phyloP scores from a whole-genome alignment of 2,113 vertebrate species.

The Lophius piscatorius region DNA sequence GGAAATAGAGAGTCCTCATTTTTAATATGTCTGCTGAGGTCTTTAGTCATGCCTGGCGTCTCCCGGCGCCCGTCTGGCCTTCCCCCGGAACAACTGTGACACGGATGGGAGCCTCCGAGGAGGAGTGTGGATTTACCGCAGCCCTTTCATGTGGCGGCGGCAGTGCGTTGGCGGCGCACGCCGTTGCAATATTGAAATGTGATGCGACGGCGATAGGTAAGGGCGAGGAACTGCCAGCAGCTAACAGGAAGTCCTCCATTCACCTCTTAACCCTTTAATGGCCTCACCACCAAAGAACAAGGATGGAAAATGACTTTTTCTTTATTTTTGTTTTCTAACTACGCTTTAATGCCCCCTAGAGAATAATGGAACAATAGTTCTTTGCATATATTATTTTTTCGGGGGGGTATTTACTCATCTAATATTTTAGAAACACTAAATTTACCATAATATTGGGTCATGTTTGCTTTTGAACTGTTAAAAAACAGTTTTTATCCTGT shows the following conservation, averaged over 20 bases:
- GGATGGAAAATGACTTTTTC: no score
- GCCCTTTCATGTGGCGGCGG: slow-evolving; percentile 82
- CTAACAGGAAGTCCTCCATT: slow-evolving; percentile 67
- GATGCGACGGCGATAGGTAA: slow-evolving; percentile 64
- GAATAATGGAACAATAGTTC: no score
- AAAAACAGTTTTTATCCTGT: no score
- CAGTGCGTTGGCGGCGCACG: slow-evolving; percentile 57
- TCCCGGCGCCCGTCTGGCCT: slow-evolving; percentile 46
- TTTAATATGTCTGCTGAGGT: slow-evolving; percentile 65
- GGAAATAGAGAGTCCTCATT: slow-evolving; percentile 69
- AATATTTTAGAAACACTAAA: no score
- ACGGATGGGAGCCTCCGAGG: slow-evolving; percentile 54
- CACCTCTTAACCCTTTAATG: no score
- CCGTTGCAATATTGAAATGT: slow-evolving; percentile 71
- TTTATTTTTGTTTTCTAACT: no score
- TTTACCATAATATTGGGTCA: no score
- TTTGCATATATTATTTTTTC: no score
- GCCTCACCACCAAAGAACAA: no score
- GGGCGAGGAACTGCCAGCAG: slow-evolving; percentile 62
- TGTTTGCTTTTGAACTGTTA: no score
- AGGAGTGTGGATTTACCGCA: slow-evolving; percentile 60
- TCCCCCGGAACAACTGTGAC: slow-evolving; percentile 59
- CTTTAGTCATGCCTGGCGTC: slow-evolving; percentile 75
- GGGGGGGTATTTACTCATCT: no score
- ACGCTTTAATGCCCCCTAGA: no score